A percentile compares a stretch with the other conserved stretches of the same genome.
Evolutionary conservation across 2,888 invertebrate genomes (phyloP).

Genomic region (Xanthia togata): DNA sequence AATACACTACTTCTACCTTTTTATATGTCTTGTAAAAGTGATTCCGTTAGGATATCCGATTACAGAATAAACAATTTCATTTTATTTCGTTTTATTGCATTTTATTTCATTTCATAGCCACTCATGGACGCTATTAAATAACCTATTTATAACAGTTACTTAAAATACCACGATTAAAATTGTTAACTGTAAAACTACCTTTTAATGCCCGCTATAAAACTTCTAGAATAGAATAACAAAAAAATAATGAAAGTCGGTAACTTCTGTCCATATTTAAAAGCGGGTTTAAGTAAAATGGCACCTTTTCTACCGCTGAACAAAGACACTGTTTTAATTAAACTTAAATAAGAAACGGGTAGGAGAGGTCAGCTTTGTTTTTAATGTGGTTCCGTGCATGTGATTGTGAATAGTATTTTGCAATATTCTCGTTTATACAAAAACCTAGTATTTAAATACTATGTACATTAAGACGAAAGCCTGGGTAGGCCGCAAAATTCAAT

Average conservation of each 20-base stretch:
- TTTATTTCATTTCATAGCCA: no score
- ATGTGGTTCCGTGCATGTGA: constrained; percentile 35
- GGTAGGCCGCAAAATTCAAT: no score
- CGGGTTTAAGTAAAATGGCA: constrained; percentile 49
- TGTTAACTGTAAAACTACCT: constrained; percentile 4
- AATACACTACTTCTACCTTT: no score
- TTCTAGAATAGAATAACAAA: background rate
- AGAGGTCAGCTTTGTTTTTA: background rate
- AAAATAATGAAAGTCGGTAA: constrained; percentile 25
- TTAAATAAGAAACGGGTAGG: constrained; percentile 70
- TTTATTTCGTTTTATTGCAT: no score
- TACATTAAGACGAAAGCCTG: no score
- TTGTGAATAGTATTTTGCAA: background rate
- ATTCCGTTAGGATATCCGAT: no score
- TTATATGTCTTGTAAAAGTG: no score
- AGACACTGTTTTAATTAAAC: constrained; percentile 76
- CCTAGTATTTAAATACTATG: background rate
- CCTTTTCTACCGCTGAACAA: constrained; percentile 70
- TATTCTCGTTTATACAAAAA: background rate
- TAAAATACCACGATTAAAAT: background rate
- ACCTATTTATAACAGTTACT: background rate
- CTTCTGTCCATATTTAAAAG: constrained; percentile 41
- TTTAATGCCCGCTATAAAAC: background rate
- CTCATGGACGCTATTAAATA: background rate
- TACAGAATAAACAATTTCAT: no score